A percentile compares a stretch with the other conserved stretches of the same genome.
These are phyloP conservation scores for Bufotes viridis DNA, from an alignment of 2,797 vertebrate species.

Conservation along the genomic window DNA sequence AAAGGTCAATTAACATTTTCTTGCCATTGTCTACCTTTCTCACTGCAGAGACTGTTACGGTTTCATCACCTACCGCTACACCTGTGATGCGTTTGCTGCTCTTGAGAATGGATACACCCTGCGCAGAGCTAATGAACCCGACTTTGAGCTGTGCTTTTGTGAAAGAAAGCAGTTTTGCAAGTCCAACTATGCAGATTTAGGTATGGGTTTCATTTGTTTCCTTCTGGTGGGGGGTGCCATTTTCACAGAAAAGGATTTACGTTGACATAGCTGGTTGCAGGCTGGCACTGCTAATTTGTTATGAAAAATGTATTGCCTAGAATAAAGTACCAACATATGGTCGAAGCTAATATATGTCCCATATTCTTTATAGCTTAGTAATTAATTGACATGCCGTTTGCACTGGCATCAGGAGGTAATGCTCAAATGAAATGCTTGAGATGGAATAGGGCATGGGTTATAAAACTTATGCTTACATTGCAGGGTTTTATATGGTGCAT, in stretches of 20 bases:
- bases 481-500: neutral
- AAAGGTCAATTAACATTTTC: too few species aligned
- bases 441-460: neutral
- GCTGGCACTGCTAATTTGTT: neutral
- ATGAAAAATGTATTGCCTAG: slow-evolving; percentile 20
- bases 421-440: slow-evolving; percentile 11
- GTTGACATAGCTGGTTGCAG: neutral
- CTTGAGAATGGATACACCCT: slow-evolving; percentile 97
- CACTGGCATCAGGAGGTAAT: slow-evolving; percentile 12
- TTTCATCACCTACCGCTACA: slow-evolving; percentile 99
- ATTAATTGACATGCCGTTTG: neutral
- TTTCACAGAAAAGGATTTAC: slow-evolving; percentile 6
- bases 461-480: neutral
- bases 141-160: slow-evolving; percentile 97
- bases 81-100: slow-evolving; percentile 97
- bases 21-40: slow-evolving; percentile 55
- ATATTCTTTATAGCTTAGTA: slow-evolving; percentile 25
- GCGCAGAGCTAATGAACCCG: slow-evolving; percentile 89
- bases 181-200: slow-evolving; percentile 98
- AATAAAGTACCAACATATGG: slow-evolving; percentile 30
- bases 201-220: slow-evolving; percentile 76
- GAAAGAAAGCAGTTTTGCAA: slow-evolving; percentile 95
- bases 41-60: slow-evolving; percentile 93
- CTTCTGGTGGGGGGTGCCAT: neutral
- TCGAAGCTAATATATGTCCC: slow-evolving; percentile 10